A percentile compares a stretch with the other conserved stretches of the same genome.
Conservation (phyloP, 2,797 vertebrate species). For the Toxotes lorentzi region DNA sequence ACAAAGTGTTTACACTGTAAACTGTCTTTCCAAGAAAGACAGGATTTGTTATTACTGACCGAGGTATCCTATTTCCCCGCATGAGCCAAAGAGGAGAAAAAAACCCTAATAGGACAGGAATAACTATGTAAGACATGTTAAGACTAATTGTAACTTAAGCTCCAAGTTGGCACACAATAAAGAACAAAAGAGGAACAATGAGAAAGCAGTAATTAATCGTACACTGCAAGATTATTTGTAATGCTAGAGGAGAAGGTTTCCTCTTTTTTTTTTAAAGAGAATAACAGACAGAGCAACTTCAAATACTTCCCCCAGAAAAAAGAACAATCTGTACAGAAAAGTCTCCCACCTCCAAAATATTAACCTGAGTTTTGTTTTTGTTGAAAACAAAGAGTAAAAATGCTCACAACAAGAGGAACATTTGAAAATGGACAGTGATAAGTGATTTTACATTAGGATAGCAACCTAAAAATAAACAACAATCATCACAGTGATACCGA, state of each 20-base stretch:
- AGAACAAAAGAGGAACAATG: conserved; percentile 34
- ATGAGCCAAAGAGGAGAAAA: conserved; percentile 62
- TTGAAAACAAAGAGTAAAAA: background rate
- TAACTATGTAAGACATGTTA: conserved; percentile 53
- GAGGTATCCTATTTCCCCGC: conserved; percentile 66
- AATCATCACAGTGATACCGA: background rate
- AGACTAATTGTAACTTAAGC: conserved; percentile 55
- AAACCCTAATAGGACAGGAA: conserved; percentile 65
- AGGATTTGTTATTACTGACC: conserved; percentile 76
- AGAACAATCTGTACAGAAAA: conserved; percentile 37
- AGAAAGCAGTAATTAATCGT: conserved; percentile 27
- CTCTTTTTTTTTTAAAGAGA: conserved; percentile 42
- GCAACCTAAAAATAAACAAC: background rate
- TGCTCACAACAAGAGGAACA: background rate
- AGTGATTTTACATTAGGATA: background rate
- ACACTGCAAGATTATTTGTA: conserved; percentile 23
- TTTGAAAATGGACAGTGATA: conserved; percentile 1
- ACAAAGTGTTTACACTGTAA: conserved; percentile 77
- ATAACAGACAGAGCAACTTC: conserved; percentile 22
- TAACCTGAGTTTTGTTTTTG: background rate
- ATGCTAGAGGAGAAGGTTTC: conserved; percentile 30
- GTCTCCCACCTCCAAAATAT: conserved; percentile 14
- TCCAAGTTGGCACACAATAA: conserved; percentile 23
- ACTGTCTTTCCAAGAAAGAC: conserved; percentile 78
- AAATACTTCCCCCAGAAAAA: conserved; percentile 42